Percentiles rank a stretch among this genome's conserved stretches.
These are phyloP conservation scores for Pseudorectes ferrugineus DNA, from an alignment of 2,113 vertebrate species.

Conservation along the genomic window DNA sequence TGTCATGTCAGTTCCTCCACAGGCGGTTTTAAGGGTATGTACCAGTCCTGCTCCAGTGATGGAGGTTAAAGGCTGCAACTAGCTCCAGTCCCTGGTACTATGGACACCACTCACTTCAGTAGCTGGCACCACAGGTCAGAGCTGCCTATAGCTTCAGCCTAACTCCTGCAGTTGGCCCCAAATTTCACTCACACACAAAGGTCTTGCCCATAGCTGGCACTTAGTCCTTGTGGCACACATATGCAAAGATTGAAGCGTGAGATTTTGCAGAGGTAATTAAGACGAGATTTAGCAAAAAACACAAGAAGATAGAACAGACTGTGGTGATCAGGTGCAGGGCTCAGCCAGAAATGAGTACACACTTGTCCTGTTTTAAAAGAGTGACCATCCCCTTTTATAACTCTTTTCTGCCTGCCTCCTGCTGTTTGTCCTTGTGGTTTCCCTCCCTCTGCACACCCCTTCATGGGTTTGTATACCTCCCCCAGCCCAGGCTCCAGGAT, in stretches of 20 bases:
- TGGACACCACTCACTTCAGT: background rate
- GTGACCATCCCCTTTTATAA: background rate
- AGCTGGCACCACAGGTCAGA: background rate
- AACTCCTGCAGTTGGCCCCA: background rate
- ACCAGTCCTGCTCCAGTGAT: background rate
- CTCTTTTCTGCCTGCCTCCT: background rate
- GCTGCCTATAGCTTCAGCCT: background rate
- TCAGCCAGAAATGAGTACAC: fast-evolving
- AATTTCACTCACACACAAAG: background rate
- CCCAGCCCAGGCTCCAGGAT: background rate
- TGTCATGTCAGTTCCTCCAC: background rate
- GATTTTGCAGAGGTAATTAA: background rate
- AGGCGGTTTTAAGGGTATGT: background rate
- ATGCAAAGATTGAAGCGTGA: background rate
- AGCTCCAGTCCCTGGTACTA: background rate
- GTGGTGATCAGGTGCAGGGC: background rate
- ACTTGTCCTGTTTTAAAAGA: background rate
- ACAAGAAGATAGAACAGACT: background rate
- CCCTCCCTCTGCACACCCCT: background rate
- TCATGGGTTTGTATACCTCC: background rate
- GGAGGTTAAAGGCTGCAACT: background rate
- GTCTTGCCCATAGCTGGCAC: background rate
- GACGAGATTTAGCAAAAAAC: background rate
- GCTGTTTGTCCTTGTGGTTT: background rate
- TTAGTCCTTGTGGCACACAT: background rate